Evolutionary conservation across 2,113 vertebrate species (phyloP).

Genomic region (Oxyura jamaicensis): DNA sequence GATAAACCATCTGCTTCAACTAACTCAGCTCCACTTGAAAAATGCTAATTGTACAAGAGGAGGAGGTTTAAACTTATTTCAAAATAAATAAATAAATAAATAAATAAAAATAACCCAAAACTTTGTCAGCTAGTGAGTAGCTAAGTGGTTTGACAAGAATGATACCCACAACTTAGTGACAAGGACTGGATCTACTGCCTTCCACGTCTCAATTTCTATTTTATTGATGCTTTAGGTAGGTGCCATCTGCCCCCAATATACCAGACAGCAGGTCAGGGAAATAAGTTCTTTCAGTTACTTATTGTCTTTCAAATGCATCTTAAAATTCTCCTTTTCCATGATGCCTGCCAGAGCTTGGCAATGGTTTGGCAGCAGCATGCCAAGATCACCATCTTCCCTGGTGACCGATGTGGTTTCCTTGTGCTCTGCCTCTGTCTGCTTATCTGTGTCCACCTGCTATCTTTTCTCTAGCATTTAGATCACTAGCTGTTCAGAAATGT

Average conservation of each 20-base stretch:
- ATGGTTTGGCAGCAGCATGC: not conserved
- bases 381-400: not conserved
- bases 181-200: not conserved
- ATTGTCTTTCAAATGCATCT: not conserved
- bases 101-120: not conserved
- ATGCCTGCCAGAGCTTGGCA: not conserved
- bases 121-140: slow-evolving; percentile 37
- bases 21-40: slow-evolving; percentile 81
- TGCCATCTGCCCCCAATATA: not conserved
- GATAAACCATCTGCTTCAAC: slow-evolving; percentile 85
- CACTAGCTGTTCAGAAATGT: not conserved
- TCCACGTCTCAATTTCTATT: not conserved
- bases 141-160: slow-evolving; percentile 27
- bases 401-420: not conserved
- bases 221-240: not conserved
- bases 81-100: not conserved
- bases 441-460: not conserved
- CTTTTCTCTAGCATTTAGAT: not conserved
- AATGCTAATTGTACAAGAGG: slow-evolving; percentile 80
- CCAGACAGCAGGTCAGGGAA: not conserved
- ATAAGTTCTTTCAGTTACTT: not conserved
- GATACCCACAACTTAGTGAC: not conserved
- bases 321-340: not conserved
- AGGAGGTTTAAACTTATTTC: slow-evolving; percentile 72
- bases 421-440: not conserved